Conservation (phyloP, 2,113 vertebrate genomes). For the Lepus europaeus region DNA sequence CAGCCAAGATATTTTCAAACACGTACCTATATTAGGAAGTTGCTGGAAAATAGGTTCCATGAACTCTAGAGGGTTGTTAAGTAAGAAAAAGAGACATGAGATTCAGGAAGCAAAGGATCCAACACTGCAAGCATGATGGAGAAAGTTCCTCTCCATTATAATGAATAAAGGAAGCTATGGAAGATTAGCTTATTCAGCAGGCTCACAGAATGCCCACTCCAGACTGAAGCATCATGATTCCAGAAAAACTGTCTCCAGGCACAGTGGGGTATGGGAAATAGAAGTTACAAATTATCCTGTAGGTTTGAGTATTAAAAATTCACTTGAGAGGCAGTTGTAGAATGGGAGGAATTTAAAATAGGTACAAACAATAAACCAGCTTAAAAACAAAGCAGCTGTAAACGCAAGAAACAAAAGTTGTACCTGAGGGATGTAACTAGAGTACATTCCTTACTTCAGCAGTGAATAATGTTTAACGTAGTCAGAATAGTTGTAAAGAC, state of each 20-base stretch:
- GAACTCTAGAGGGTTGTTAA: constrained; percentile 52
- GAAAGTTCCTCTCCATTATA: constrained; percentile 36
- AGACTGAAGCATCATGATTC: constrained; percentile 54
- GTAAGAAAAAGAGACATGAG: constrained; percentile 9
- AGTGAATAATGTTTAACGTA: not conserved
- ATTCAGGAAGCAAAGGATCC: constrained; percentile 53
- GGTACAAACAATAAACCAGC: constrained; percentile 17
- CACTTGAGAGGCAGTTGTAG: constrained; percentile 5
- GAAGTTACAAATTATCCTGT: constrained; percentile 34
- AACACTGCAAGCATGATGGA: not conserved
- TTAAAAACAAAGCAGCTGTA: constrained; percentile 38
- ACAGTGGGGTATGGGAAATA: not conserved
- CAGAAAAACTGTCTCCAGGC: constrained; percentile 15
- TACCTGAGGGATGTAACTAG: not conserved
- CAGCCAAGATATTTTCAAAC: constrained; percentile 48
- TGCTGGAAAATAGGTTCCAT: constrained; percentile 20
- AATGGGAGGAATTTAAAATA: constrained; percentile 39
- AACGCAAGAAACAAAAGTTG: constrained; percentile 45
- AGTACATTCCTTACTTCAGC: constrained; percentile 36
- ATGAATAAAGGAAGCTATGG: constrained; percentile 56
- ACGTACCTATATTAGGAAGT: constrained; percentile 33
- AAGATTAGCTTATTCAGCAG: constrained; percentile 58
- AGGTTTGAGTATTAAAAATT: constrained; percentile 59
- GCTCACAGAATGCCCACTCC: constrained; percentile 14
- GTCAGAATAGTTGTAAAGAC: constrained; percentile 41